phyloP scores from a whole-genome alignment of 2,888 invertebrate species.

The Rotaria magnacalcarata region DNA sequence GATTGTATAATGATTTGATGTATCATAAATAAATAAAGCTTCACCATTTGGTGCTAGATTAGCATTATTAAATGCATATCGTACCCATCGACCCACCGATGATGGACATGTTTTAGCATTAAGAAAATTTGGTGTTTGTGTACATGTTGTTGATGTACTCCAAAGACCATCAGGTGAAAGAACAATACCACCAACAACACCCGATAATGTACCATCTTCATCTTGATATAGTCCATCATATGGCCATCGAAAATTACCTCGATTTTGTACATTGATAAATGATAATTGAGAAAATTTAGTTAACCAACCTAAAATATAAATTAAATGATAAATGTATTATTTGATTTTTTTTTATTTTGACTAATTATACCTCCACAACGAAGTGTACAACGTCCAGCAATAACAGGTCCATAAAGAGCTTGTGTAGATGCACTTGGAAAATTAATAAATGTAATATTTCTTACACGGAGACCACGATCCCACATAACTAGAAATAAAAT shows the following conservation, averaged over 20 bases:
- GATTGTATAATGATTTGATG: conserved; percentile 46
- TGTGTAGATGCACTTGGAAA: no score
- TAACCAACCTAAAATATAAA: conserved; percentile 36
- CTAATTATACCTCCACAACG: no score
- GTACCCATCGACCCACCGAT: conserved; percentile 50
- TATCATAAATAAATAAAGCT: conserved; percentile 50
- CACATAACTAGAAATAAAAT: conserved; percentile 49
- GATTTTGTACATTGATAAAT: conserved; percentile 39
- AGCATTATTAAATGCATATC: conserved; percentile 52
- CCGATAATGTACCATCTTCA: conserved; percentile 52
- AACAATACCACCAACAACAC: conserved; percentile 49
- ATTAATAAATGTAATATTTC: no score
- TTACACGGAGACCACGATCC: no score
- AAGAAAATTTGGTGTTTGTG: conserved; percentile 40
- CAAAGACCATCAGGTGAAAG: conserved; percentile 48
- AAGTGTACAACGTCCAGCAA: no score
- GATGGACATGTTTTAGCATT: conserved; percentile 44
- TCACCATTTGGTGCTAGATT: conserved; percentile 41
- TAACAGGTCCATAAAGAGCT: no score
- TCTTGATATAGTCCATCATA: conserved; percentile 50
- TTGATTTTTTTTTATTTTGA: no score
- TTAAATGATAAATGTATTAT: no score
- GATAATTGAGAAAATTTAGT: conserved; percentile 35
- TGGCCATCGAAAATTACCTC: conserved; percentile 47
- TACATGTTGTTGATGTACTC: conserved; percentile 49